Conservation (phyloP, 2,888 invertebrate species). For the Drosophila acutilabella region DNA sequence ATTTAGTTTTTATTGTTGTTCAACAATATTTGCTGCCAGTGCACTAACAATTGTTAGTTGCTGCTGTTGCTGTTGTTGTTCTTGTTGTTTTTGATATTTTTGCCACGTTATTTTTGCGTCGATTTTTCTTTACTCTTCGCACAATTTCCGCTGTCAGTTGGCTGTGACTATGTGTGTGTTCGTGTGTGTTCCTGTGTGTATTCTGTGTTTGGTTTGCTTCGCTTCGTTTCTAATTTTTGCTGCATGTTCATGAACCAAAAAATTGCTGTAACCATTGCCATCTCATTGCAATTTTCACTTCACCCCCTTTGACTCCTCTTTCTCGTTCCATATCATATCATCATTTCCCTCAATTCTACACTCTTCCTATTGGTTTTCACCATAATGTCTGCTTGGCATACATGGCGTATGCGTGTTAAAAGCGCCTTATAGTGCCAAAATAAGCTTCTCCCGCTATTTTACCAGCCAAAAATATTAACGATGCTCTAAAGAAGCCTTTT, state of each 20-base stretch:
- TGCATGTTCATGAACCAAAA: slow-evolving; percentile 68
- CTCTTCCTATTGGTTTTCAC: slow-evolving; percentile 5
- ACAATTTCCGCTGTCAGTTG: slow-evolving; percentile 65
- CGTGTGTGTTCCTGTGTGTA: slow-evolving; percentile 23
- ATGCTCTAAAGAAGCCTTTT: slow-evolving; percentile 29
- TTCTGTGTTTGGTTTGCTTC: slow-evolving; percentile 51
- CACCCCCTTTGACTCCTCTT: not conserved
- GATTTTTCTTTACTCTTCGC: slow-evolving; percentile 50
- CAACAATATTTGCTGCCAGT: slow-evolving; percentile 37
- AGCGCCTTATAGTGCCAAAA: slow-evolving; percentile 43
- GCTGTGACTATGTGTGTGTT: slow-evolving; percentile 10
- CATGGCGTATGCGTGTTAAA: slow-evolving; percentile 65
- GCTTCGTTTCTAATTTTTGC: slow-evolving; percentile 70
- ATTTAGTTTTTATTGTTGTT: slow-evolving; percentile 30
- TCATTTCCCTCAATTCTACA: slow-evolving; percentile 1
- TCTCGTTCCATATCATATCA: not conserved
- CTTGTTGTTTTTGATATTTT: slow-evolving; percentile 31
- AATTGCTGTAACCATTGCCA: slow-evolving; percentile 52
- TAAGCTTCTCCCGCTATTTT: slow-evolving; percentile 28
- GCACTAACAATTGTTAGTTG: slow-evolving; percentile 20
- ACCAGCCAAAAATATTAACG: slow-evolving; percentile 54
- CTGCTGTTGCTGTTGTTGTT: slow-evolving; percentile 4
- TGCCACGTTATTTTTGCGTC: slow-evolving; percentile 38
- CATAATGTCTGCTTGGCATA: slow-evolving; percentile 40
- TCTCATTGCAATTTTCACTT: slow-evolving; percentile 19